Conservation (phyloP, 2,888 invertebrate species). For the Tenthredo livida region DNA sequence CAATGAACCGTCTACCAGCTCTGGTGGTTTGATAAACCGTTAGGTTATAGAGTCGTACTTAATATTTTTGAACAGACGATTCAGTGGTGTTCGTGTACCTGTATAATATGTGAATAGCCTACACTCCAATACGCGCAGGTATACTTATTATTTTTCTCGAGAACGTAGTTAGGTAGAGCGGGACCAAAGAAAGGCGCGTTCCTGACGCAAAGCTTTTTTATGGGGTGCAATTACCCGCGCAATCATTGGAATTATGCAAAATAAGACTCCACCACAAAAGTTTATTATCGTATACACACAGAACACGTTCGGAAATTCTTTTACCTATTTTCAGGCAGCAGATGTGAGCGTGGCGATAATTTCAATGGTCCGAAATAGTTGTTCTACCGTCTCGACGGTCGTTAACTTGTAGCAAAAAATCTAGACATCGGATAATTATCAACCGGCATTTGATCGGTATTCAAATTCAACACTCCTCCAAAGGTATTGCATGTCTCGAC, state of each 20-base stretch:
- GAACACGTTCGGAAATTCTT: neutral
- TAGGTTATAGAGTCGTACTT: constrained; percentile 28
- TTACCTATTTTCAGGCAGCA: neutral
- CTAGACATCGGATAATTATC: neutral
- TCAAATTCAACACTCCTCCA: neutral
- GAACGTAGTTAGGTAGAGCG: constrained; percentile 26
- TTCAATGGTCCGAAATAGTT: neutral
- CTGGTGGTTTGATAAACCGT: constrained; percentile 43
- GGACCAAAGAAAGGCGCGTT: neutral
- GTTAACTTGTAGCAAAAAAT: constrained; percentile 15
- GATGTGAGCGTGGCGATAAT: constrained; percentile 20
- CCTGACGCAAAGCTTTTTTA: constrained; percentile 21
- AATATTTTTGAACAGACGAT: constrained; percentile 15
- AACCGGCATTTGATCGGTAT: neutral
- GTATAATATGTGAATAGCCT: constrained; percentile 6
- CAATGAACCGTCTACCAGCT: neutral
- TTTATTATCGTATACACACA: constrained; percentile 13
- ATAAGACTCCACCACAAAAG: constrained; percentile 28
- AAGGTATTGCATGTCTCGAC: neutral
- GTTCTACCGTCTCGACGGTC: neutral
- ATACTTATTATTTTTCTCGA: constrained; percentile 11
- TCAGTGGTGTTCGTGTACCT: neutral
- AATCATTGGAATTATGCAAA: constrained; percentile 47
- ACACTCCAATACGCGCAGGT: neutral
- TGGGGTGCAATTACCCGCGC: constrained; percentile 33